Conservation (phyloP, 2,797 vertebrate species). For the Siniperca undulata region DNA sequence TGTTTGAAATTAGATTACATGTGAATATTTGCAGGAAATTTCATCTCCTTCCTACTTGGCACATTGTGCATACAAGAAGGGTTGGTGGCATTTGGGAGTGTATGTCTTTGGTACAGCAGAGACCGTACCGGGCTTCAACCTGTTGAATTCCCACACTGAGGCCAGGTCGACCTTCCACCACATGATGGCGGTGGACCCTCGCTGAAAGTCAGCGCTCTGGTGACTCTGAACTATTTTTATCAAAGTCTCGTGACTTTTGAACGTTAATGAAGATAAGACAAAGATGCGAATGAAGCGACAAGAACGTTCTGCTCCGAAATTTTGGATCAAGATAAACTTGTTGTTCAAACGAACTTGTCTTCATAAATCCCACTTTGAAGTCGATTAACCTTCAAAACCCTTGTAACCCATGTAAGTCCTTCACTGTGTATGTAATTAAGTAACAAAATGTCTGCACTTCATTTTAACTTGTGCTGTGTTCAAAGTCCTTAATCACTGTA, state of each 20-base stretch:
- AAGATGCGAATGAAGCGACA: not conserved
- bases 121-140: not conserved
- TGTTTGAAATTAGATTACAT: too few species aligned
- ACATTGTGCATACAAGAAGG: too few species aligned
- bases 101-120: too few species aligned
- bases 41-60: too few species aligned
- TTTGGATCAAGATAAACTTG: not conserved
- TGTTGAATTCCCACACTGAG: slow-evolving; percentile 1
- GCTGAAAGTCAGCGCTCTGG: not conserved
- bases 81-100: too few species aligned
- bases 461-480: not conserved
- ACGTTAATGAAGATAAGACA: not conserved
- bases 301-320: not conserved
- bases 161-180: slow-evolving; percentile 30
- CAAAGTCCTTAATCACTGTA: not conserved
- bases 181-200: slow-evolving; percentile 54
- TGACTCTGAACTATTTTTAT: not conserved
- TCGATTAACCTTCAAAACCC: not conserved
- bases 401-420: too few species aligned
- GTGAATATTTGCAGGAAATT: too few species aligned
- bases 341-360: not conserved
- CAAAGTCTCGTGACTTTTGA: not conserved
- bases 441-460: not conserved
- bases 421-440: not conserved
- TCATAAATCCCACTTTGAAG: not conserved